phyloP scores from a whole-genome alignment of 2,888 invertebrate species.

The Diabrotica balteata region DNA sequence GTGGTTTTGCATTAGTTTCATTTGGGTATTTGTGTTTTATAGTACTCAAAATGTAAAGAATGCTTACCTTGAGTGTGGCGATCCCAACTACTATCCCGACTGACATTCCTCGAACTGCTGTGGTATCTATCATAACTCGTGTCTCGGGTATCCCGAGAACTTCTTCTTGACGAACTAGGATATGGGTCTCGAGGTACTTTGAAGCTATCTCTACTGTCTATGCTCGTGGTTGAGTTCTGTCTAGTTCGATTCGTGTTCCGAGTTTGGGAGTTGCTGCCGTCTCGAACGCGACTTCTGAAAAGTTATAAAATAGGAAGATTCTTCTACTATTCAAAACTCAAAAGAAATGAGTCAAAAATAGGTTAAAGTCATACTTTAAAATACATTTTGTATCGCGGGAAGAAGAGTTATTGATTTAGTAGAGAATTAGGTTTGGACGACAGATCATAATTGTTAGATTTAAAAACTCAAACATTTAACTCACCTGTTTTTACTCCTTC shows the following conservation, averaged over 20 bases:
- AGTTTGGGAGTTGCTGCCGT: slow-evolving; percentile 42
- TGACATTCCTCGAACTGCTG: slow-evolving; percentile 48
- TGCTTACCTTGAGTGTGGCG: slow-evolving; percentile 49
- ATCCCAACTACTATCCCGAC: slow-evolving; percentile 62
- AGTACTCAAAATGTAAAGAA: not conserved
- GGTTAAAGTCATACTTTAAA: too few relatives aligned
- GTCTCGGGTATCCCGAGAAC: slow-evolving; percentile 52
- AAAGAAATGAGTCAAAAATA: not conserved
- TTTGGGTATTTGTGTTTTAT: too few relatives aligned
- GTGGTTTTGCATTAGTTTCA: too few relatives aligned
- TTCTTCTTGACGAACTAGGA: slow-evolving; percentile 30
- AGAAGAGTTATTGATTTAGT: too few relatives aligned
- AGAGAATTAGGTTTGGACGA: too few relatives aligned
- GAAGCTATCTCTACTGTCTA: slow-evolving; percentile 49
- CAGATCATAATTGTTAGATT: too few relatives aligned
- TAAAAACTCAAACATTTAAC: not conserved
- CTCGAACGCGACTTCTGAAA: slow-evolving; percentile 50
- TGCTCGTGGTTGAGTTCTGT: slow-evolving; percentile 48
- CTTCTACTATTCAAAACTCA: not conserved
- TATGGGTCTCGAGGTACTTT: slow-evolving; percentile 51
- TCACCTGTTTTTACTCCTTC: slow-evolving; percentile 49
- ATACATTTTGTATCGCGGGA: too few relatives aligned
- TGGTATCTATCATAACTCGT: slow-evolving; percentile 52
- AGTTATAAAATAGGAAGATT: too few relatives aligned
- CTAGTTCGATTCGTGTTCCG: slow-evolving; percentile 34